Evolutionary conservation across 2,113 vertebrate species (phyloP), one percentile per base, ranked within the genome.

Genomic region (Nymphicus hollandicus): DNA sequence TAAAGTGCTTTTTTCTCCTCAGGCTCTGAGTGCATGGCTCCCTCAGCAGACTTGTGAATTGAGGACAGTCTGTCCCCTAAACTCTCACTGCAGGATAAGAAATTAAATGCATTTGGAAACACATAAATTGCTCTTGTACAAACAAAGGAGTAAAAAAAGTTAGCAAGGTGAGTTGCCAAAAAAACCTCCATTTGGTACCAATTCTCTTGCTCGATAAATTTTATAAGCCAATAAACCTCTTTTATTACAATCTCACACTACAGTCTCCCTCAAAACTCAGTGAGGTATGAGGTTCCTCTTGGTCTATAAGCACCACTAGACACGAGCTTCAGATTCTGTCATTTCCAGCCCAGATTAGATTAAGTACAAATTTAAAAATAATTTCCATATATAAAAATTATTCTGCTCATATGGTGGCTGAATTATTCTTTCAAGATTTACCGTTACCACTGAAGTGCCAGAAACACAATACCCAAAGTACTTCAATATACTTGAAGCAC

Each of bases 111-210:
- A 5, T 52, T 16, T 70, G 58, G 68, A 52, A 73, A 68, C 66
- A 20, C 47, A 33, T 56, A 35, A 31, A 64, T 89, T 13, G 89
- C 37, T 86, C 66, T 19, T 37, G 22, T 56, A 91, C 44, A 91
- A 92, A 81, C 60, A 91, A 76, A 93, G 70, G 49, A 53, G 63
- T 60, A 31, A 50, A 53, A 31, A 16, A 78, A 85, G 53, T 66
- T 47, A 72, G 68, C 50, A 71, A 79, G 93, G 91, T 91, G 44
- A 85, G 35, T 47, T 73, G 58, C 91, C 93, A 88, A 78, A 47
- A 78, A 47, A 77, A 7, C 27, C 69, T 39, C 61, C 13, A 56
- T 65, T 71, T 44, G 60, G 47, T 43, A 13, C 44, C 31, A 43
- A 47, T 41, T 87, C 33, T 93, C 64, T 63, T 18, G 25, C 72